Base-by-base conservation (phyloP, 1,140 invertebrate species). In the Tetraneura akinire region DNA sequence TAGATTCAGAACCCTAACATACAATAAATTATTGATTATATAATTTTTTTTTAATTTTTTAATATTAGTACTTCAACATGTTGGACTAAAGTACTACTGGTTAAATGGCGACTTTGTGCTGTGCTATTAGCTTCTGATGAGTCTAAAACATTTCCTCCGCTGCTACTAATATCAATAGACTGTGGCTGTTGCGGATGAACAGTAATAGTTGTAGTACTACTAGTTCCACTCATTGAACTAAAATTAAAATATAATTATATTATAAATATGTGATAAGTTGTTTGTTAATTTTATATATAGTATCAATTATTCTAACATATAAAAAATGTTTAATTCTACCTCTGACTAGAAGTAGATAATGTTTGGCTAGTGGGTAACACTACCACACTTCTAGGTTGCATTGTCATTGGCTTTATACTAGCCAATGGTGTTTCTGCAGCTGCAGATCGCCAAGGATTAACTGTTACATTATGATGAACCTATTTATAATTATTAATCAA, bases 381-480 rank as follows among this genome's bases (percentile, higher is more conserved):
- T 13, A 93, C 92, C 2, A 91, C 92, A 32, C 92, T 94, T 80
- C 91, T 87, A 18, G 89, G 89, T 80, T 87, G 91, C 81, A 88
- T 91, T 76, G 91, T 94, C 85, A 93, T 93, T 0, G 96, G 96
- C 18, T 95, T 88, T 82, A 98, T 97, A 82, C 95, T 96, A 11
- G 95, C 96, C 76, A 96, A 89, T 6, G 93, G 93, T 1, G 93
- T 94, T 84, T 94, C 92, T 8, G 90, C 89, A 18, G 80, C 87
- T 62, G 89, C 81, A 49, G 82, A 82, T 81, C 83, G 90, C 51
- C 90, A 84, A 32, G 83, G 83, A 6, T 82, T 83, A 55, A 84
- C 83, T 55, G 83, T 83, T 18, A 82, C 83, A 51, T 82, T 82
- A 47, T 83, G 82, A 29, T 83, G 83, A 49, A 70, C 81, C 83